Evolutionary conservation across 2,113 vertebrate genomes (phyloP).

Genomic region (Athene noctua): DNA sequence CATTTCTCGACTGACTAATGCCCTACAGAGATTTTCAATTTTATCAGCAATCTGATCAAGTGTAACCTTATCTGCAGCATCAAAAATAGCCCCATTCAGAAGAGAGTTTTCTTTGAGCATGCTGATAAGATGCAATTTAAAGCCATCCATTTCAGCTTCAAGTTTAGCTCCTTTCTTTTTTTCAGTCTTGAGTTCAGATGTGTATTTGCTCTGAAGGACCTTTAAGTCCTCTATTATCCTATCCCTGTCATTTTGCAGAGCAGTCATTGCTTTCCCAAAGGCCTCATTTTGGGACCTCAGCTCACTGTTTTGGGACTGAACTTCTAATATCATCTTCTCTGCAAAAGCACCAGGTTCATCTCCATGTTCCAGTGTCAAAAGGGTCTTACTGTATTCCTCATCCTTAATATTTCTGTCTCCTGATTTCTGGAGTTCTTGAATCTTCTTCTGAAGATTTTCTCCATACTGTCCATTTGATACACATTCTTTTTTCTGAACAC

Average conservation of each 20-base stretch:
- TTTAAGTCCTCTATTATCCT: slow-evolving; percentile 83
- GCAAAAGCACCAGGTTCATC: slow-evolving; percentile 44
- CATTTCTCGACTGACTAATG: slow-evolving; percentile 64
- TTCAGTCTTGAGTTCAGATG: slow-evolving; percentile 71
- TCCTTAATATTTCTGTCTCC: slow-evolving; percentile 36
- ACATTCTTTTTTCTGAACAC: neutral
- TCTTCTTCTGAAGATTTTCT: slow-evolving; percentile 46
- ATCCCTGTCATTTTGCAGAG: slow-evolving; percentile 83
- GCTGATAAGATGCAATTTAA: slow-evolving; percentile 47
- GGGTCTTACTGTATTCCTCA: slow-evolving; percentile 47
- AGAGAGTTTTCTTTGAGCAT: slow-evolving; percentile 69
- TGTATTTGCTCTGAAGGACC: slow-evolving; percentile 72
- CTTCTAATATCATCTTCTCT: slow-evolving; percentile 64
- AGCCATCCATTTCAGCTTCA: slow-evolving; percentile 68
- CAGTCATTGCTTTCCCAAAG: slow-evolving; percentile 83
- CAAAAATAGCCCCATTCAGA: slow-evolving; percentile 31
- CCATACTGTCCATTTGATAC: neutral
- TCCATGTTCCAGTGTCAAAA: slow-evolving; percentile 26
- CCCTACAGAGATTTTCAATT: slow-evolving; percentile 71
- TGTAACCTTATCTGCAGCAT: slow-evolving; percentile 62
- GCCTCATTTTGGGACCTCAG: slow-evolving; percentile 78
- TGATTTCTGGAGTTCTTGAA: slow-evolving; percentile 55
- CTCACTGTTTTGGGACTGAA: slow-evolving; percentile 67
- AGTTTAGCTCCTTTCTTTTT: slow-evolving; percentile 66
- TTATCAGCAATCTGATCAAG: slow-evolving; percentile 61